These are phyloP conservation scores for Lontra canadensis DNA, from an alignment of 2,113 vertebrate genomes.

Conservation along the genomic window DNA sequence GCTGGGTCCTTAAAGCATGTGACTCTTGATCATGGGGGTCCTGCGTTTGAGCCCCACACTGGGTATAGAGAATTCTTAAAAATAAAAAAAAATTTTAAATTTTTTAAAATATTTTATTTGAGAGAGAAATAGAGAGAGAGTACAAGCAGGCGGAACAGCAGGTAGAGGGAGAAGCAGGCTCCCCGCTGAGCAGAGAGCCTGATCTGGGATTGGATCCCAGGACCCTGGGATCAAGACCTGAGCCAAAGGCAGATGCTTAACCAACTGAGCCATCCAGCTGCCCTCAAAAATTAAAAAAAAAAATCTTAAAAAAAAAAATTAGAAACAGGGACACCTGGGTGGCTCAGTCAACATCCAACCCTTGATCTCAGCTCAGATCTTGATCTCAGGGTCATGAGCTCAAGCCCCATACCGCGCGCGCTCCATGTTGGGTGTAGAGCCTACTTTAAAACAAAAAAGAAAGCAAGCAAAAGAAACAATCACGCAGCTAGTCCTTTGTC, in stretches of 20 bases:
- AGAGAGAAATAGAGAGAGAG: no score
- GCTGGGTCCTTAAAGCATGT: not conserved
- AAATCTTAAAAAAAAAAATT: not conserved
- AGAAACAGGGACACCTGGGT: not conserved
- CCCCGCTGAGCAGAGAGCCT: no score
- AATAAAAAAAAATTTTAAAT: not conserved
- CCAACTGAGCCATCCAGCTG: no score
- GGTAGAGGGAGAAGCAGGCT: no score
- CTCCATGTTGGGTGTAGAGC: not conserved
- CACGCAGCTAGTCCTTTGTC: not conserved
- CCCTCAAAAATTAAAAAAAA: not conserved
- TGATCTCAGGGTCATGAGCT: not conserved
- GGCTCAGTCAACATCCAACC: not conserved
- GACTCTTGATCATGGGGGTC: not conserved
- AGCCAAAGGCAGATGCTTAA: no score
- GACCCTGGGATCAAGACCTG: no score
- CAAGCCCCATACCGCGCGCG: rapidly evolving
- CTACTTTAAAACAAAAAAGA: not conserved
- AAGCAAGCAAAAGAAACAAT: not conserved
- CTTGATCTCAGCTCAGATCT: not conserved
- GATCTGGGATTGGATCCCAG: no score
- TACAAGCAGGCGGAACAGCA: no score
- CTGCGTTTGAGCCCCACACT: not conserved
- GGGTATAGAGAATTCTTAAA: not conserved
- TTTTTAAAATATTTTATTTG: no score